phyloP scores from a whole-genome alignment of 2,797 vertebrate genomes.

The Liasis olivaceus region DNA sequence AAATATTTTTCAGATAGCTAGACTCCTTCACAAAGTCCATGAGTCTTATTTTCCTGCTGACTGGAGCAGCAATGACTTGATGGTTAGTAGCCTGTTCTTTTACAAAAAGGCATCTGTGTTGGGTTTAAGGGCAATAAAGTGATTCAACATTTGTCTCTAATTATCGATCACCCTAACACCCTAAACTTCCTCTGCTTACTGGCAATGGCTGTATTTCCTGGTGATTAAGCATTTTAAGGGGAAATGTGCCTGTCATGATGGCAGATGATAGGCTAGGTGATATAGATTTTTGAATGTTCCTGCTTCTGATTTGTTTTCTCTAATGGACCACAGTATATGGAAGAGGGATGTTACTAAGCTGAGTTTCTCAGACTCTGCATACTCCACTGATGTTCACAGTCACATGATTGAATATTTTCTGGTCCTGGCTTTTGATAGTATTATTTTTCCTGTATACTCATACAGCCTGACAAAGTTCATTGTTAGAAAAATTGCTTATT shows the following conservation, averaged over 20 bases:
- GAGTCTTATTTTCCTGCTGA: slow-evolving; percentile 62
- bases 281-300: not conserved
- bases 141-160: slow-evolving; percentile 4
- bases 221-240: not conserved
- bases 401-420: not conserved
- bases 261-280: not conserved
- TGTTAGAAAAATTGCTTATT: not conserved
- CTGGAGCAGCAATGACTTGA: slow-evolving; percentile 66
- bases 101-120: not conserved
- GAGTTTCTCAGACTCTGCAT: not conserved
- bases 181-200: not conserved
- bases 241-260: not conserved
- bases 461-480: not conserved
- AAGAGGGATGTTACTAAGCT: not conserved
- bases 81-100: slow-evolving; percentile 74
- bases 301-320: not conserved
- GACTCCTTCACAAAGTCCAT: slow-evolving; percentile 75
- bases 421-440: not conserved
- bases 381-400: not conserved
- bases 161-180: not conserved
- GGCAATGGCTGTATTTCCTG: not conserved
- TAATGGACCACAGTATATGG: not conserved
- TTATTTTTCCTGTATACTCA: not conserved
- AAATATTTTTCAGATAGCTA: slow-evolving; percentile 80
- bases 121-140: not conserved